Evolutionary conservation across 2,797 vertebrate genomes (phyloP), one percentile per base, ranked within the genome.

Genomic region (Catamblyrhynchus diadema): DNA sequence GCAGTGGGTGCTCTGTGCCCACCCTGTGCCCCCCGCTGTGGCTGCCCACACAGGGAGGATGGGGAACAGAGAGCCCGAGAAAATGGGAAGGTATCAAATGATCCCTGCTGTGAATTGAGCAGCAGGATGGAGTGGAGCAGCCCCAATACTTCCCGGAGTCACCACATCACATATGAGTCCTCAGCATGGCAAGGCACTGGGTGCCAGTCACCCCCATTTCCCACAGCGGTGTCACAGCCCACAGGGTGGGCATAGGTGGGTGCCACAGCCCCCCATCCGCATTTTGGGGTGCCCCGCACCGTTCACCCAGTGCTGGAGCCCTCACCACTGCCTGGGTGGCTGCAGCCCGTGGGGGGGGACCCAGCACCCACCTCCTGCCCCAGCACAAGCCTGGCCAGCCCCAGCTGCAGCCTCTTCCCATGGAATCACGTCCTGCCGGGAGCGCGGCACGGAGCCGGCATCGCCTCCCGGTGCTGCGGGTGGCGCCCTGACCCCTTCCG

Each of bases 401-500:
- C 39, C 81, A 2, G 41, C 41, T 30, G 27, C 66, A 51, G 50
- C 33, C 79, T 21, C 14, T 8, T 51, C 20, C 56, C 20, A 4
- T 10, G n/a, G 72, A 41, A 6, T 10, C 33, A 0, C 45, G 10
- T 50, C 35, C 50, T 24, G 0, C 1, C 1, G 2, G 54, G 47
- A 72, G 39, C 74, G 22, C 3, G 0, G 79, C 82, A 20, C 7
- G 0, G 51, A 3, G 6, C 37, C 60, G 4, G 25, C 37, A 4
- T 8, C 3, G 0, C 53, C 41, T n/a, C 37, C 32, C 8, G 1
- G 1, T 2, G 32, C 56, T 72, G 14, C 0, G 8, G 5, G 6
- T 1, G 4, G 39, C 22, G 19, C 21, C 15, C 8, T 2, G 5
- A 1, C n/a, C 62, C 0, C 0, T 24, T 25, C 48, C 22, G 20